A percentile compares a stretch with the other conserved stretches of the same genome.
Conservation (phyloP, 1,140 invertebrate genomes). For the Drosophila fuyamai region DNA sequence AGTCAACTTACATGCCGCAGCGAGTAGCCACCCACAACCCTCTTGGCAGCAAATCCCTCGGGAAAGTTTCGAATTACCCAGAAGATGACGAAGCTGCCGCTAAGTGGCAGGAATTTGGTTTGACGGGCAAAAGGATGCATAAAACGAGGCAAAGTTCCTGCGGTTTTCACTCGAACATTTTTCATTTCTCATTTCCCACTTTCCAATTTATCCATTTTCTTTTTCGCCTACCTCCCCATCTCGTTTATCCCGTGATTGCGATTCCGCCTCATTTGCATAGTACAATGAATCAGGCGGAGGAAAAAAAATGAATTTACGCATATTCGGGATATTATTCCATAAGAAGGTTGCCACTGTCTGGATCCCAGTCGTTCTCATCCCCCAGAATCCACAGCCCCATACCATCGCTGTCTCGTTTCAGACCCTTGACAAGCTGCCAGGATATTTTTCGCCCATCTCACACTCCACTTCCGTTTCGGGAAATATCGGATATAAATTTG, state of each 20-base stretch:
- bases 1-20: slow-evolving; percentile 84
- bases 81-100: slow-evolving; percentile 68
- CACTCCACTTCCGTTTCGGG: slow-evolving; percentile 12
- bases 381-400: slow-evolving; percentile 13
- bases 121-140: slow-evolving; percentile 27
- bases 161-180: slow-evolving; percentile 52
- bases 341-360: slow-evolving; percentile 41
- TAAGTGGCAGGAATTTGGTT: slow-evolving; percentile 71
- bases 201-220: slow-evolving; percentile 35
- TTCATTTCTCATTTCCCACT: slow-evolving; percentile 31
- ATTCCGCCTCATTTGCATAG: slow-evolving; percentile 68
- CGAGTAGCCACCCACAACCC: slow-evolving; percentile 23
- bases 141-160: slow-evolving; percentile 55
- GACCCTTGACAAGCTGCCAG: slow-evolving; percentile 50
- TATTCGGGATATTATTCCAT: slow-evolving; percentile 79
- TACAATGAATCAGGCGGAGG: slow-evolving; percentile 37
- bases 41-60: slow-evolving; percentile 8
- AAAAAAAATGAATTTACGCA: slow-evolving; percentile 74
- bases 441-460: slow-evolving; percentile 37
- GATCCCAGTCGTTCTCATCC: not conserved
- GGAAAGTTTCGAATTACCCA: slow-evolving; percentile 49
- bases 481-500: slow-evolving; percentile 49
- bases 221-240: not conserved
- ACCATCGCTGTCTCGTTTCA: slow-evolving; percentile 17
- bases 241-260: slow-evolving; percentile 1